Percentiles rank a stretch among this genome's conserved stretches.
phyloP scores from a whole-genome alignment of 1,140 invertebrate genomes.

The Armadillidium nasatum region DNA sequence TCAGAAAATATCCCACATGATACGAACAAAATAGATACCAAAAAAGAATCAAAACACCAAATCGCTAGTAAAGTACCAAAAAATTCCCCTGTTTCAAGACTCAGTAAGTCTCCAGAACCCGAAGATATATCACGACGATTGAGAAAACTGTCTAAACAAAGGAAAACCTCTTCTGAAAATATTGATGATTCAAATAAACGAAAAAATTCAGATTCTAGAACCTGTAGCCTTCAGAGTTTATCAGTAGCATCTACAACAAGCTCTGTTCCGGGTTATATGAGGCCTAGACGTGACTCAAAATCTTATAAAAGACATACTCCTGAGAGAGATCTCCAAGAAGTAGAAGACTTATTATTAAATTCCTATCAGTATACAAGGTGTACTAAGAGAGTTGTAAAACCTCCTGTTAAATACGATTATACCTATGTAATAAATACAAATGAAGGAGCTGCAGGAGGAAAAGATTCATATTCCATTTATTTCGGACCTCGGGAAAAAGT shows the following conservation, averaged over 20 bases:
- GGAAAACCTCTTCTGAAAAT: conserved; percentile 29
- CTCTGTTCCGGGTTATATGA: conserved; percentile 40
- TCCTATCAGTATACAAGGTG: conserved; percentile 37
- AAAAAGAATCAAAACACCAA: background rate
- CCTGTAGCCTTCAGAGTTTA: conserved; percentile 31
- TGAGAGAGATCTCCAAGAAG: conserved; percentile 31
- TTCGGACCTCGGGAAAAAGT: conserved; percentile 25
- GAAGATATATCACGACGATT: conserved; percentile 2
- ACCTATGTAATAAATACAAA: conserved; percentile 16
- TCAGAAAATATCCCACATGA: too few species aligned
- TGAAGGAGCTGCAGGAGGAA: conserved; percentile 32
- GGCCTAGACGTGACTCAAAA: conserved; percentile 28
- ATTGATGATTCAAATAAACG: background rate
- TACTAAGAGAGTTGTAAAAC: conserved; percentile 31
- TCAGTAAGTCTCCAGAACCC: conserved; percentile 18
- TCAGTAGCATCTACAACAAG: conserved; percentile 33
- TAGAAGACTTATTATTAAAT: conserved; percentile 31
- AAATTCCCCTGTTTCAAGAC: conserved; percentile 20
- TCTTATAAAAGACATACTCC: conserved; percentile 34
- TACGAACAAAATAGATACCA: too few species aligned
- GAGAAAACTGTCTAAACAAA: conserved; percentile 24
- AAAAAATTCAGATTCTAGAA: conserved; percentile 18
- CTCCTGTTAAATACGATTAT: conserved; percentile 28
- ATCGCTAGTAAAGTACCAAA: background rate
- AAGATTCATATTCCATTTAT: conserved; percentile 33